Evolutionary conservation across 92 coral and sea anemone genomes (phyloP).

Genomic region (Zoanthus sociatus): DNA sequence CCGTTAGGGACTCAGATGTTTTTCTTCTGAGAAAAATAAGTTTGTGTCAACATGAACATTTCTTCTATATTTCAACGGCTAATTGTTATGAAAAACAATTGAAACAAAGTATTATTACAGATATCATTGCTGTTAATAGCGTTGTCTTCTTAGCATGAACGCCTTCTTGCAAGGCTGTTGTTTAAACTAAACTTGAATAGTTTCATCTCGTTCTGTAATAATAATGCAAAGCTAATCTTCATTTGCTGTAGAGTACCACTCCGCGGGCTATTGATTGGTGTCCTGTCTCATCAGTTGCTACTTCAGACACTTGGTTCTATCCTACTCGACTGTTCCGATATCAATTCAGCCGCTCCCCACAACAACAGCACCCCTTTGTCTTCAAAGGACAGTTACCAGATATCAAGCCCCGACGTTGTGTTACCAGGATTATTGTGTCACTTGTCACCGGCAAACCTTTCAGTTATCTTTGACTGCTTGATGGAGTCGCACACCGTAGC

Average conservation of each 20-base stretch:
- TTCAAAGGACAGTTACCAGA: constrained; percentile 55
- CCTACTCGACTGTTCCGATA: constrained; percentile 76
- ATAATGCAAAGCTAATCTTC: no score
- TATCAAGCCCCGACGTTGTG: constrained; percentile 73
- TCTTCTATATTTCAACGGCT: no score
- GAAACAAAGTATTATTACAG: no score
- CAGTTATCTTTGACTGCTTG: constrained; percentile 94
- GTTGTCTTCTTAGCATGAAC: no score
- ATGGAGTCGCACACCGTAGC: constrained; percentile 99
- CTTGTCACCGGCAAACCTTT: constrained; percentile 93
- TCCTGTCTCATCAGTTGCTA: constrained; percentile 94
- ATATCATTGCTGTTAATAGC: no score
- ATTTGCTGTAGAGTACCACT: constrained; percentile 80
- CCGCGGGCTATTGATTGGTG: constrained; percentile 89
- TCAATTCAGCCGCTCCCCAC: constrained; percentile 64
- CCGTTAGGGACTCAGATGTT: no score
- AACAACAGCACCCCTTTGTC: constrained; percentile 52
- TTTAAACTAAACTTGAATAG: no score
- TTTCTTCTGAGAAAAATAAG: no score
- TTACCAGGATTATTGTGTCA: constrained; percentile 92
- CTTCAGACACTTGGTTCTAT: constrained; percentile 94
- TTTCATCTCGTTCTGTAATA: neutral
- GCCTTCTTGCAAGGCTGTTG: no score
- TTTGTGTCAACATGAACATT: no score
- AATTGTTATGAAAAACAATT: no score